Percentiles rank a stretch among this genome's conserved stretches.
These are phyloP conservation scores for Cantharis nigra DNA, from an alignment of 2,888 invertebrate species.

Conservation along the genomic window DNA sequence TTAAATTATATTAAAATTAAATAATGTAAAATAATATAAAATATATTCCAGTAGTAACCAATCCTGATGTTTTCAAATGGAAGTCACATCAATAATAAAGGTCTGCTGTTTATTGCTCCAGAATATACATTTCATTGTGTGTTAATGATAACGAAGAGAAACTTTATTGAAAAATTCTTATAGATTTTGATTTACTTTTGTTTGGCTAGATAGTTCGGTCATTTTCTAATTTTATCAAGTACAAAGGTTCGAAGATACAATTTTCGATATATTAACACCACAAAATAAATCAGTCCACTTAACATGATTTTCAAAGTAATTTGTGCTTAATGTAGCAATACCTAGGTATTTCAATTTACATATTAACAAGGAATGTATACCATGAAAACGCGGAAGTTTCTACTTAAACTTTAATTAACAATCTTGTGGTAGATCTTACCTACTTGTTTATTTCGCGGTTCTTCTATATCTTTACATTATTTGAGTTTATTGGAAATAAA, in stretches of 20 bases:
- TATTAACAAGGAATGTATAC: neutral
- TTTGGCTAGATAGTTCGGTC: neutral
- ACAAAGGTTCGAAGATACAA: neutral
- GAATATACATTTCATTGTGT: no score
- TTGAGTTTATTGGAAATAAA: neutral
- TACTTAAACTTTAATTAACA: neutral
- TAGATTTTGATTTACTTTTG: no score
- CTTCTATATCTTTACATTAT: neutral
- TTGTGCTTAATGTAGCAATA: neutral
- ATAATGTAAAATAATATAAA: no score
- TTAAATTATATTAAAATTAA: no score
- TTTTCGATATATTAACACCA: neutral
- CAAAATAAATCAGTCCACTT: neutral
- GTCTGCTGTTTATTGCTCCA: no score
- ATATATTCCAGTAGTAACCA: no score
- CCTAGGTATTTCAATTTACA: neutral
- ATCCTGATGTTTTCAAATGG: no score
- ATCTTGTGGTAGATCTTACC: neutral
- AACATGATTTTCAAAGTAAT: neutral
- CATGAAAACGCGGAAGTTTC: neutral
- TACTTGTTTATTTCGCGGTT: neutral
- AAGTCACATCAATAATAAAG: no score
- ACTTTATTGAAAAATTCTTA: no score
- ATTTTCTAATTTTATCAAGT: neutral
- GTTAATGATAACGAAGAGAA: no score